A percentile compares a stretch with the other conserved stretches of the same genome.
phyloP scores from a whole-genome alignment of 92 coral and sea anemone genomes.

The Porites evermanni region DNA sequence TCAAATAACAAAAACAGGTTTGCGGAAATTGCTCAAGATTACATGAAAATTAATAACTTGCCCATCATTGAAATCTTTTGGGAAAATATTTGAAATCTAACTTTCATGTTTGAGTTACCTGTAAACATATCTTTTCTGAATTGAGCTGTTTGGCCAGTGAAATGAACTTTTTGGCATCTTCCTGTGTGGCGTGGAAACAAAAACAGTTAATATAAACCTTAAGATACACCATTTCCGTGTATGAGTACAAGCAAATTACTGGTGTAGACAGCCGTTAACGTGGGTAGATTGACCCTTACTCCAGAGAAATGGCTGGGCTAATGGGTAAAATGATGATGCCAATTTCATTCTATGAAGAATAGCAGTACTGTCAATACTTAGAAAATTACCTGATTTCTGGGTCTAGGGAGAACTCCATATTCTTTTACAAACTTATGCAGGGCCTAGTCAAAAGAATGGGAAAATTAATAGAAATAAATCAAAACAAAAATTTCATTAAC shows the following conservation, averaged over 20 bases:
- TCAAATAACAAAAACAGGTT: neutral
- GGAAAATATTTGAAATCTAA: too few relatives aligned
- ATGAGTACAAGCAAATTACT: too few relatives aligned
- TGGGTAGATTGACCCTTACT: too few relatives aligned
- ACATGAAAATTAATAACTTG: too few relatives aligned
- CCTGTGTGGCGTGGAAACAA: conserved; percentile 52
- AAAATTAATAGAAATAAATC: neutral
- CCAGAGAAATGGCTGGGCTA: too few relatives aligned
- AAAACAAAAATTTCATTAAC: too few relatives aligned
- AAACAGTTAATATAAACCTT: neutral
- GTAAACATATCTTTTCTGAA: conserved; percentile 78
- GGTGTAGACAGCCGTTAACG: too few relatives aligned
- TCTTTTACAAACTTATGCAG: conserved; percentile 78
- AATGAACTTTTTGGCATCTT: conserved; percentile 89
- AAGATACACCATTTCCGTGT: neutral
- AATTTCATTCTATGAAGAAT: too few relatives aligned
- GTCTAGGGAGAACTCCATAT: conserved; percentile 81
- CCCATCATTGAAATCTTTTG: too few relatives aligned
- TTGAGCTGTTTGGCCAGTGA: conserved; percentile 89
- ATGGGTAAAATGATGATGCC: too few relatives aligned
- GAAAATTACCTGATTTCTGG: conserved; percentile 86
- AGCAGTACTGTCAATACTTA: neutral
- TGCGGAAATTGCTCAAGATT: too few relatives aligned
- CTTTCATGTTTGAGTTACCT: conserved; percentile 51
- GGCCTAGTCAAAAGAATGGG: conserved; percentile 47